Evolutionary conservation across 2,888 invertebrate genomes (phyloP), one percentile per base, ranked within the genome.

Genomic region (Nebria salina): DNA sequence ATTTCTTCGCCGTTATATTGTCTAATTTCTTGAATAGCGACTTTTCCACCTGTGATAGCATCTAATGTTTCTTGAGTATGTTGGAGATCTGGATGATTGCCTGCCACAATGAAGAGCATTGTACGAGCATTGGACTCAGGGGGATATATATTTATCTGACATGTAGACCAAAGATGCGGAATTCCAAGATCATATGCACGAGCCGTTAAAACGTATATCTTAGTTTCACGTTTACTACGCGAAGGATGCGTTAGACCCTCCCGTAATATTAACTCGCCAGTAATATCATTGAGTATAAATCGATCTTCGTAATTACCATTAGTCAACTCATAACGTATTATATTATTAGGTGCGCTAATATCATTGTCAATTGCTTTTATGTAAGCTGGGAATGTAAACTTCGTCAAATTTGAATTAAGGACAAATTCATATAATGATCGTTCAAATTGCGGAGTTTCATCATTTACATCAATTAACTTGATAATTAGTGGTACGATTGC

Each of bases 101-200:
- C 95, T 4, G 96, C 95, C 65, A 97, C 94, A 82, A 97, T 93
- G 87, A 97, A 97, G 20, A 94, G 93, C 89, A 97, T 94, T 65
- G 94, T 94, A 81, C 95, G 91, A 7, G 94, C 93, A 82, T 93
- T 92, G 84, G 93, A 93, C 85, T 93, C 96, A 83, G 95, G 94
- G 76, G 95, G 95, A 89, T 94, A 95, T 82, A 97, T 91, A 85
- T 94, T 93, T 6, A 97, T 93, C 81, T 92, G 92, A 13, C 95
- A 93, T 64, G 93, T 93, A 20, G 94, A 93, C 83, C 91, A 94
- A 81, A 94, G 89, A 86, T 94, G 94, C 1, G 97, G 97, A 1
- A 95, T 92, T 0, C 97, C 97, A 83, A 95, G 91, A 89, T 97
- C 97, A 86, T 95, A 96, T 1, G 96, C 97, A 86, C 95, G 91